phyloP scores from a whole-genome alignment of 1,140 invertebrate species.

The Matsumurasca onukii region DNA sequence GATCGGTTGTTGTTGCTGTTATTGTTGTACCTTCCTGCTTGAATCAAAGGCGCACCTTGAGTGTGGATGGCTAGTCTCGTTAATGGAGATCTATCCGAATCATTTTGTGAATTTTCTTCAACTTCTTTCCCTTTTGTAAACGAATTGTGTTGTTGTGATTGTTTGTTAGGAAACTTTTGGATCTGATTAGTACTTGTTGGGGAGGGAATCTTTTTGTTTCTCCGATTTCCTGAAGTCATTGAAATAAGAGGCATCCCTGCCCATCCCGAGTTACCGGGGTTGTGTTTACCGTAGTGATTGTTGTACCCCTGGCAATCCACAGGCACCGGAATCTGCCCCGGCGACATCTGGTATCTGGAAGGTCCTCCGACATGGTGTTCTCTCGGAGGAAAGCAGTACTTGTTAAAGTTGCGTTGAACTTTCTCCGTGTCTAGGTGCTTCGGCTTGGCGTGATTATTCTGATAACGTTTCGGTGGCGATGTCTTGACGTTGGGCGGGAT shows the following conservation, averaged over 20 bases:
- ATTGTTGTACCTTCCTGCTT: slow-evolving; percentile 33
- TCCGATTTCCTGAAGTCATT: slow-evolving; percentile 48
- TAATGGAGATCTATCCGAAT: slow-evolving; percentile 49
- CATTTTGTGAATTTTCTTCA: background rate
- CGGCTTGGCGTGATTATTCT: background rate
- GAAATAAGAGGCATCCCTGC: slow-evolving; percentile 70
- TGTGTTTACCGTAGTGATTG: background rate
- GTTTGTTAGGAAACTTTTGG: slow-evolving; percentile 19
- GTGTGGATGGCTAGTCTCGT: slow-evolving; percentile 71
- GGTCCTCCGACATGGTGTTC: slow-evolving; percentile 3
- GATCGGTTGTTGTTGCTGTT: slow-evolving; percentile 28
- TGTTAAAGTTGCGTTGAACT: slow-evolving; percentile 35
- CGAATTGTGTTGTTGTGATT: slow-evolving; percentile 2
- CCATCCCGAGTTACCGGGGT: slow-evolving; percentile 50
- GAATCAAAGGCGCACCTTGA: slow-evolving; percentile 72
- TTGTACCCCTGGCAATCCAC: slow-evolving; percentile 42
- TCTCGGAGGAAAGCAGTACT: slow-evolving; percentile 41
- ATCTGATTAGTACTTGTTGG: background rate
- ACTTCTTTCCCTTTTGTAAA: background rate
- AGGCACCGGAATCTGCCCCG: background rate
- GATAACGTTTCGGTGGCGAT: background rate
- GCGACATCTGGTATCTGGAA: slow-evolving; percentile 9
- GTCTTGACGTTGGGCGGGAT: slow-evolving; percentile 37
- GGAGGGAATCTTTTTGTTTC: slow-evolving; percentile 23
- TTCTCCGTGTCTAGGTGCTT: slow-evolving; percentile 37